Evolutionary conservation across 2,113 vertebrate species (phyloP), one percentile per base, ranked within the genome.

Genomic region (Pyrgilauda ruficollis): DNA sequence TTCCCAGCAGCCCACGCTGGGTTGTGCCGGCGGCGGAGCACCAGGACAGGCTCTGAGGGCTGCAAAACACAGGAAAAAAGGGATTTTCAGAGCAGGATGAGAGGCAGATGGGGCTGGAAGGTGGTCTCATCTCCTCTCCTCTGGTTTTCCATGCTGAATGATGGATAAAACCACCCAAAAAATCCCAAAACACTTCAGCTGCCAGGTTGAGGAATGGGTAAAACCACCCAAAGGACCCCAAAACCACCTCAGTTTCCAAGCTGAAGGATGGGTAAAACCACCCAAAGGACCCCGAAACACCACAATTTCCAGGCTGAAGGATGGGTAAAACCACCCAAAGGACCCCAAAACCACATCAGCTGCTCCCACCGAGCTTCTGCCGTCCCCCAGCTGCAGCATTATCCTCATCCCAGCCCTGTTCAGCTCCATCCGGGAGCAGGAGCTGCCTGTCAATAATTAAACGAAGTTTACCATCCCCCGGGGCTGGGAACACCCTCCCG

Each of bases 351-450:
- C 2, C 33, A 23, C 20, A 15, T 55, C 30, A 15, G 37, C 37
- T 18, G 30, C 47, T 80, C 53, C 39, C 27, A 4, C 2, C 3
- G 11, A 41, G 11, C 44, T 21, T 2, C 44, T 27, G 30, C 77
- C 18, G 3, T 13, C 10, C 35, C 33, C 7, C 1, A 24, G 1
- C 6, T 0, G 14, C 85, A n/a, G 33, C 66, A 0, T 3, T 9
- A 2, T 6, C 69, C 56, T 53, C 10, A 5, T 6, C 39, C 74
- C 61, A 24, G 43, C 44, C 44, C 84, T 3, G 47, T 0, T 28
- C n/a, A 15, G 28, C 66, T 13, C 31, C 4, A 10, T 1, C 15
- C 6, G 1, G 28, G 72, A 58, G 12, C 85, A 33, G 59, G 69
- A 73, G 55, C 53, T 5, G 61, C 67, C 47, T 19, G 88, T 78